Base-by-base conservation (phyloP, 2,888 invertebrate genomes). In the Diarsia brunnea region DNA sequence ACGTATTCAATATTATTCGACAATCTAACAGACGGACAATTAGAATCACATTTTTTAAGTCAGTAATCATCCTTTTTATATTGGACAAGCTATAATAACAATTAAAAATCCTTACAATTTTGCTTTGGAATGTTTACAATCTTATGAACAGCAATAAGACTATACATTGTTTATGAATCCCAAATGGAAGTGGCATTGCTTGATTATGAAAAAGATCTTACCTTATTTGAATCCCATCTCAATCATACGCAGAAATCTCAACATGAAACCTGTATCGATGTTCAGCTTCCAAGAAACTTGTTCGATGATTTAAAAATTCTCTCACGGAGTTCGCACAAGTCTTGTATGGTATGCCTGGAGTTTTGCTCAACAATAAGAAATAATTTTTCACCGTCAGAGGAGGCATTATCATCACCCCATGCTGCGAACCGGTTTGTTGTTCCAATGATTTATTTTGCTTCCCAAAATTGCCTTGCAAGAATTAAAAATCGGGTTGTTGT, bases 351-450 rank as follows among this genome's bases (percentile, higher is more conserved):
- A 75, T 69, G 68, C 27, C 16, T 73, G 66, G 53, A 72, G 73
- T 83, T 73, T 67, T 80, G 73, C 65, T 49, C 78, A 66, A 72
- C 51, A 73, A 65, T 55, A 78, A 71, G n/a, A 65, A 74, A 68
- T 66, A 43, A 16, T 71, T 70, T 81, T 89, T 82, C 69, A 27
- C 67, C 61, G 65, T 53, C 80, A 83, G 78, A 80, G 69, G 78
- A 69, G 49, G 64, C 69, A 81, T 86, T 82, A 81, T 85, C 78
- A 72, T 82, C 79, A 86, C 89, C 87, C 88, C 89, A 82, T 88
- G 81, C 81, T 78, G 88, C 31, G 83, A 85, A 87, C 89, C 85
- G 87, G 89, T 89, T 85, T 64, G n/a, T 58, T 75, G 78, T 84
- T 72, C 81, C 75, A 76, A 75, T 14, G 79, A 85, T 81, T 86